Conservation (phyloP, 2,888 invertebrate species). For the Lepas anatifera region DNA sequence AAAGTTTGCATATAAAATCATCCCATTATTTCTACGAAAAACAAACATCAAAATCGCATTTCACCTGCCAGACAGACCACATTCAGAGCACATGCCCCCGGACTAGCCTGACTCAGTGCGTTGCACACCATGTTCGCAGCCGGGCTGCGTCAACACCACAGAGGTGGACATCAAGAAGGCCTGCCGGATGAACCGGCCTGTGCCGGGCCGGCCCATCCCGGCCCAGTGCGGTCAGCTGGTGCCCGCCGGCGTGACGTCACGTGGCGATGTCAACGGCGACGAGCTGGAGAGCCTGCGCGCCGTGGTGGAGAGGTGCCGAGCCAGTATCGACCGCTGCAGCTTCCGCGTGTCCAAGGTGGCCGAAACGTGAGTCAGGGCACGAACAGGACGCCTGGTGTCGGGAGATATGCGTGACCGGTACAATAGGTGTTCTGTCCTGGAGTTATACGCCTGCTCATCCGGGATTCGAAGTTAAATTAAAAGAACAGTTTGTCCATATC, state of each 20-base stretch:
- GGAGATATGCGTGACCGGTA: too few relatives aligned
- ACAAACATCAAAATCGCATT: too few relatives aligned
- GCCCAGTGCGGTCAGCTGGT: slow-evolving; percentile 41
- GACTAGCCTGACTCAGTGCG: not conserved
- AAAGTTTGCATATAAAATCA: too few relatives aligned
- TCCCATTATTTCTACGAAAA: too few relatives aligned
- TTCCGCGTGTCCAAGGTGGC: slow-evolving; percentile 87
- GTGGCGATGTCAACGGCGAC: slow-evolving; percentile 17
- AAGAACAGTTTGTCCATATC: too few relatives aligned
- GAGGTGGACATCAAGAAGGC: slow-evolving; percentile 97
- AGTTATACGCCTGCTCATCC: too few relatives aligned
- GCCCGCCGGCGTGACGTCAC: slow-evolving; percentile 26
- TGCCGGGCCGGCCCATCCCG: slow-evolving; percentile 36
- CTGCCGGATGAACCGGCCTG: slow-evolving; percentile 44
- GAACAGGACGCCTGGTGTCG: too few relatives aligned
- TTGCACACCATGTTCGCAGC: slow-evolving; percentile 45
- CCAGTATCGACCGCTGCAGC: slow-evolving; percentile 71
- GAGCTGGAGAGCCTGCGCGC: slow-evolving; percentile 40
- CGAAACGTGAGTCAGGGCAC: slow-evolving; percentile 81
- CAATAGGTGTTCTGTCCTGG: too few relatives aligned
- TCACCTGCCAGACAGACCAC: too few relatives aligned
- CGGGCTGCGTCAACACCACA: slow-evolving; percentile 97
- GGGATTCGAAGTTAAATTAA: too few relatives aligned
- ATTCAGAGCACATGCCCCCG: too few relatives aligned
- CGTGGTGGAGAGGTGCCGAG: slow-evolving; percentile 60